Percentiles rank a stretch among this genome's conserved stretches.
Evolutionary conservation across 2,888 invertebrate species (phyloP).

Genomic region (Metacarcinus magister): DNA sequence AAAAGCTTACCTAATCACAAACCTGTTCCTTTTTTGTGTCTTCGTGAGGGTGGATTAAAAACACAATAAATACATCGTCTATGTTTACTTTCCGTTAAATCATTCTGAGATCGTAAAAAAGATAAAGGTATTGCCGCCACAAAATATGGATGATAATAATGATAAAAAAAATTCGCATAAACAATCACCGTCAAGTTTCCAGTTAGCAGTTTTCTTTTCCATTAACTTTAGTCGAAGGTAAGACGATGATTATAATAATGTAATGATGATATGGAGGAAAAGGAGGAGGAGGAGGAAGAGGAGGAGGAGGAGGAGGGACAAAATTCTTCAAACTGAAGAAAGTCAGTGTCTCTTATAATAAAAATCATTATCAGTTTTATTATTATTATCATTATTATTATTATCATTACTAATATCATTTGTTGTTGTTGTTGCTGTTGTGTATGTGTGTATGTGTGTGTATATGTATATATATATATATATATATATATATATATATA

Average conservation of each 20-base stretch:
- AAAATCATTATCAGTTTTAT: not conserved
- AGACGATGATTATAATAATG: slow-evolving; percentile 26
- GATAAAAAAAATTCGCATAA: not conserved
- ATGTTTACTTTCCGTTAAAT: not conserved
- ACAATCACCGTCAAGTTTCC: not conserved
- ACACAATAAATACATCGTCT: not conserved
- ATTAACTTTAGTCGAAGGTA: not conserved
- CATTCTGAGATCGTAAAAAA: not conserved
- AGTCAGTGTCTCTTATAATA: slow-evolving; percentile 8
- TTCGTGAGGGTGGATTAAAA: slow-evolving; percentile 14
- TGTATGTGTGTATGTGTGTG: too few species aligned
- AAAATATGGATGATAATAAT: slow-evolving; percentile 26
- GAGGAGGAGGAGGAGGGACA: not conserved
- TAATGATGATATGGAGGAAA: not conserved
- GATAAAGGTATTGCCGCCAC: slow-evolving; percentile 13
- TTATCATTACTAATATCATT: not conserved
- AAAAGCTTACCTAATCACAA: slow-evolving; percentile 14
- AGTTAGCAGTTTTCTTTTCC: slow-evolving; percentile 26
- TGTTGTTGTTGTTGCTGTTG: not conserved
- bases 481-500: too few species aligned
- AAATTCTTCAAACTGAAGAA: not conserved
- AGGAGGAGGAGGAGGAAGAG: not conserved
- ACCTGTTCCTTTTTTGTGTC: slow-evolving; percentile 12
- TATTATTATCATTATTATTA: not conserved
- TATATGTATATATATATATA: too few species aligned